Evolutionary conservation across 2,113 vertebrate genomes (phyloP).

Genomic region (Oncorhynchus keta): DNA sequence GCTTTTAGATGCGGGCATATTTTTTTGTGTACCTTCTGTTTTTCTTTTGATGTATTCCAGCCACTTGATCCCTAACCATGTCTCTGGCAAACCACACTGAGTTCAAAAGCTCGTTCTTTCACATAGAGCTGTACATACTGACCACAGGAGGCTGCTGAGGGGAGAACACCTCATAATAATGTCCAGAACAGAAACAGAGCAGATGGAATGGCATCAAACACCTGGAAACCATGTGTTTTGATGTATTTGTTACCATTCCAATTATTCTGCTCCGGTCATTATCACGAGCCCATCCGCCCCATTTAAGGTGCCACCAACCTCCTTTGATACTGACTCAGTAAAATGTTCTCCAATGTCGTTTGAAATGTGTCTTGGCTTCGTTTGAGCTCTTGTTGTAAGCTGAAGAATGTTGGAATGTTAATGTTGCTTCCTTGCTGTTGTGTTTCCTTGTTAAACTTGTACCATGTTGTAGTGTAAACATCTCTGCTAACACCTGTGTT

Average conservation of each 20-base stretch:
- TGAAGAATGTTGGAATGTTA: background rate
- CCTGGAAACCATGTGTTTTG: no score
- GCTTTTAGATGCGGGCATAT: background rate
- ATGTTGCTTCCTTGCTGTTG: background rate
- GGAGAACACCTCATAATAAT: no score
- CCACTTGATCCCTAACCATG: background rate
- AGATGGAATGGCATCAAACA: no score
- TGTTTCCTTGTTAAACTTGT: background rate
- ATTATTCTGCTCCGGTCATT: no score
- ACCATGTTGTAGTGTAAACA: background rate
- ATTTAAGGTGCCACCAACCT: no score
- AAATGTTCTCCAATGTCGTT: background rate
- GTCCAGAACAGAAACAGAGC: no score
- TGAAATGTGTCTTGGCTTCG: background rate
- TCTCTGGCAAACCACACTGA: background rate
- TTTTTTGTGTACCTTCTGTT: background rate
- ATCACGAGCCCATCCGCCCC: no score
- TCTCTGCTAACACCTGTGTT: constrained; percentile 4
- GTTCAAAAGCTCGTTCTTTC: background rate
- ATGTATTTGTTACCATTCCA: no score
- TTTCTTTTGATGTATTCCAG: background rate
- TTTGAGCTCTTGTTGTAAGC: background rate
- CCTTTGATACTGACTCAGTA: no score
- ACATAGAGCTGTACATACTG: background rate
- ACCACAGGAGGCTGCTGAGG: background rate